These are phyloP conservation scores for Siderastrea radians DNA, from an alignment of 92 coral and sea anemone species.

Conservation along the genomic window DNA sequence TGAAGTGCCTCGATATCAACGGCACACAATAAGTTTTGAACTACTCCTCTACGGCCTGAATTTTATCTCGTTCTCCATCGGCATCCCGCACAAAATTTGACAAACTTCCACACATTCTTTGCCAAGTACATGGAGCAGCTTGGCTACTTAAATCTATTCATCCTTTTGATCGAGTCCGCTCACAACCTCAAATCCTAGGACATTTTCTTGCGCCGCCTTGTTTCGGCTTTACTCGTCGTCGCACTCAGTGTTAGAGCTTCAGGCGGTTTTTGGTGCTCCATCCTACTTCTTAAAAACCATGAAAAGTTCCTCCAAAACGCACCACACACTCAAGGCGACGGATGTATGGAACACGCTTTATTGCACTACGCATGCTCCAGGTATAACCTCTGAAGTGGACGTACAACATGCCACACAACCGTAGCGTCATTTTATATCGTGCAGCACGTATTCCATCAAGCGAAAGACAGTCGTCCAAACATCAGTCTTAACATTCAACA, in stretches of 20 bases:
- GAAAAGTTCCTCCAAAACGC: neutral
- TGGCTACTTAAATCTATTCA: slow-evolving; percentile 24
- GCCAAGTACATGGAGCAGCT: slow-evolving; percentile 37
- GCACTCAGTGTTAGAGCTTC: slow-evolving; percentile 33
- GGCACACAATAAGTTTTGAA: slow-evolving; percentile 60
- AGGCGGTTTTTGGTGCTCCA: slow-evolving; percentile 26
- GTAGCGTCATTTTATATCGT: no score
- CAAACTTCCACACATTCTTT: slow-evolving; percentile 19
- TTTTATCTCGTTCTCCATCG: slow-evolving; percentile 50
- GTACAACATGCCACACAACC: no score
- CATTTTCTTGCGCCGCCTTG: slow-evolving; percentile 32
- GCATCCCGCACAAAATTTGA: slow-evolving; percentile 25
- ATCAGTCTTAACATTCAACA: no score
- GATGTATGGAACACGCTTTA: no score
- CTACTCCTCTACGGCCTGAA: slow-evolving; percentile 30
- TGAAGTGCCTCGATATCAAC: slow-evolving; percentile 54
- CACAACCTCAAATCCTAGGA: slow-evolving; percentile 26
- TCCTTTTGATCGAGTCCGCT: slow-evolving; percentile 24
- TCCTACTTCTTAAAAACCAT: neutral
- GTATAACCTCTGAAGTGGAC: no score
- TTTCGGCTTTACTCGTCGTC: slow-evolving; percentile 37
- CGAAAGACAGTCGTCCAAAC: no score
- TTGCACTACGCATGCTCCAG: no score
- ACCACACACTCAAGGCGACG: no score
- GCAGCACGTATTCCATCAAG: no score